Percentiles rank a stretch among this genome's conserved stretches.
Evolutionary conservation across 2,888 invertebrate genomes (phyloP).

Genomic region (Microchrysa polita): DNA sequence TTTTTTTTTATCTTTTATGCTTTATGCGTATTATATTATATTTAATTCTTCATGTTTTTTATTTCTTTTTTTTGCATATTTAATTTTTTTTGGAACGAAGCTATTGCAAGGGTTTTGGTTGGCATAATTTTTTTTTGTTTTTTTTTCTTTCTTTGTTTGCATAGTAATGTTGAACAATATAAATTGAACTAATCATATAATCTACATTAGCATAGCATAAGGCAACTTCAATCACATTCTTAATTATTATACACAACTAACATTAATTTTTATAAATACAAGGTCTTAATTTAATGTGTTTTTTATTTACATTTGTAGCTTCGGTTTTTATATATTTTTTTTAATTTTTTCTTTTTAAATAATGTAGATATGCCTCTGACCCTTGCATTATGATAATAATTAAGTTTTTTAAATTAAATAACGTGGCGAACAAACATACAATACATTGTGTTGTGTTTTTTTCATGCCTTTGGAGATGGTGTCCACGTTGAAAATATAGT

Average conservation of each 20-base stretch:
- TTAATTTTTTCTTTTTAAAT: not conserved
- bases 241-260: conserved; percentile 20
- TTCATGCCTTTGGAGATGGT: too few relatives aligned
- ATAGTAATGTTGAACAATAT: not conserved
- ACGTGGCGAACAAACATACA: conserved; percentile 33
- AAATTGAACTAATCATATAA: too few relatives aligned
- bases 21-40: conserved; percentile 6
- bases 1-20: conserved; percentile 16
- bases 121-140: conserved; percentile 15
- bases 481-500: too few relatives aligned
- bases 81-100: conserved; percentile 13
- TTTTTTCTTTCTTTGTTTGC: not conserved
- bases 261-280: not conserved
- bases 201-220: too few relatives aligned
- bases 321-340: conserved; percentile 6
- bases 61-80: conserved; percentile 30
- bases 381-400: not conserved
- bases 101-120: not conserved
- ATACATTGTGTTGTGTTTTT: not conserved
- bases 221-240: conserved; percentile 9
- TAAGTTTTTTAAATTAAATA: conserved; percentile 23
- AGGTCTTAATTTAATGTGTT: not conserved
- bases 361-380: conserved; percentile 30
- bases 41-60: conserved; percentile 5
- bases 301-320: conserved; percentile 14